phyloP scores from a whole-genome alignment of 2,113 vertebrate species.

The Solea solea region DNA sequence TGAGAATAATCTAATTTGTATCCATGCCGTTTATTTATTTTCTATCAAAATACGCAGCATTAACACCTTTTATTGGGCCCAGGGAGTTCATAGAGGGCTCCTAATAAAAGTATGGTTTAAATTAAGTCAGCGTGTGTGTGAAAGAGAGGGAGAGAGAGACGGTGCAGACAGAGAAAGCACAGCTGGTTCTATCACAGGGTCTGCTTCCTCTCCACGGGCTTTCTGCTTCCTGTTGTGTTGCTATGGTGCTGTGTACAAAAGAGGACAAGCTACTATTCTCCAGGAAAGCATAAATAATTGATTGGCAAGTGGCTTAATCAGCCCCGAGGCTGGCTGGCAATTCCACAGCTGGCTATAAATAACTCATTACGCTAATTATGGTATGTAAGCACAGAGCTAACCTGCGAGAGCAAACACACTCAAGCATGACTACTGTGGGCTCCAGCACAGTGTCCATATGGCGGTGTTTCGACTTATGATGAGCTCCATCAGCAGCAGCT shows the following conservation, averaged over 20 bases:
- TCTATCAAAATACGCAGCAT: conserved; percentile 57
- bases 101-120: conserved; percentile 68
- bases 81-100: conserved; percentile 60
- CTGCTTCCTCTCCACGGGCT: conserved; percentile 73
- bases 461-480: conserved; percentile 31
- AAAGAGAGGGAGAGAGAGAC: conserved; percentile 4
- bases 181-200: conserved; percentile 63
- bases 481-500: conserved; percentile 25
- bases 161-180: conserved; percentile 40
- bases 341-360: conserved; percentile 81
- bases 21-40: conserved; percentile 55
- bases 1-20: conserved; percentile 64
- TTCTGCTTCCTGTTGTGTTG: conserved; percentile 83
- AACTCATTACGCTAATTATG: conserved; percentile 80
- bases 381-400: conserved; percentile 65
- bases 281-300: conserved; percentile 82
- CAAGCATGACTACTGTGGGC: conserved; percentile 62
- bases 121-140: conserved; percentile 44
- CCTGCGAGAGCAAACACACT: conserved; percentile 68
- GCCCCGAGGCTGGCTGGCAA: conserved; percentile 72
- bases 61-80: conserved; percentile 71
- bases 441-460: conserved; percentile 51
- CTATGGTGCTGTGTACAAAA: conserved; percentile 77
- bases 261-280: conserved; percentile 78
- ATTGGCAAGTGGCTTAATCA: conserved; percentile 82